Evolutionary conservation across 2,888 invertebrate genomes (phyloP), one percentile per base, ranked within the genome.

Genomic region (Eulithis prunata): DNA sequence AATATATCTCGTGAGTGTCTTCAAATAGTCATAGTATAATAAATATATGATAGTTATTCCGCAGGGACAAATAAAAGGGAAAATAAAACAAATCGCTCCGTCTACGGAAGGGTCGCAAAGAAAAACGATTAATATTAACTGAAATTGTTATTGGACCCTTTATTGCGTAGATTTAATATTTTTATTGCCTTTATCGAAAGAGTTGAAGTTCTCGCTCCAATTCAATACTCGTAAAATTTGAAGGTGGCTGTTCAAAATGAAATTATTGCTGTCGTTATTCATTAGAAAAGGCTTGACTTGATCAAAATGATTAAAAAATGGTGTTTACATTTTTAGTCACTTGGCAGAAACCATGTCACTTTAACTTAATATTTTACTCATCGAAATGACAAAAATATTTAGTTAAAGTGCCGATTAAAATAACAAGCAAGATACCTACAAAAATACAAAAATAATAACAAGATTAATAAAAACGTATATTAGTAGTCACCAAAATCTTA

Each of bases 91-190:
- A 91, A 91, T 87, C 90, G 87, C 79, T 79, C 76, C 78, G 77
- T 75, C 77, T 77, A 78, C 81, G 87, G 90, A 90, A 90, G 91
- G 92, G 92, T 88, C 89, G 82, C 78, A 86, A 86, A 92, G 92
- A 91, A 92, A 91, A 93, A 83, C 92, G 91, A 92, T 93, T 93
- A 92, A 92, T 92, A 92, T 93, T 91, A 92, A 92, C 91, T 91
- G 89, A 89, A 89, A 91, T 88, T 86, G 90, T 91, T 90, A 91
- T 89, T 73, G 89, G 74, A 80, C 83, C 83, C 83, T 87, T 87
- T 88, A 90, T 87, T 82, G 84, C 80, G 74, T 70, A 82, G 82
- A 86, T 88, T 88, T 90, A 89, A 91, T 91, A 91, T 90, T 90
- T 91, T 91, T 88, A 90, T 83, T 85, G 82, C 83, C 74, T 75